Conservation (phyloP, 23 tunicate genomes). For the Trididemnum clinides region DNA sequence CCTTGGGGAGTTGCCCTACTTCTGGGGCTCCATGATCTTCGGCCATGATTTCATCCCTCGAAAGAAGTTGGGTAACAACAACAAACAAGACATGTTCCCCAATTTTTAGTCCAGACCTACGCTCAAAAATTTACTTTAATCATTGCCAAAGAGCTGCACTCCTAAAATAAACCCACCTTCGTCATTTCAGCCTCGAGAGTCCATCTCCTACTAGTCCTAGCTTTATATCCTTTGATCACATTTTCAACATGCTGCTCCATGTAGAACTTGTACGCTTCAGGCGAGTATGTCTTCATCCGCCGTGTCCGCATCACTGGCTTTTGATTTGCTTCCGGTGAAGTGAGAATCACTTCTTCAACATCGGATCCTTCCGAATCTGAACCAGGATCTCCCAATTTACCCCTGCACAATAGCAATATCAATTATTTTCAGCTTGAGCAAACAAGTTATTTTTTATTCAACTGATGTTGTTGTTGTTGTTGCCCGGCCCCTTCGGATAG, state of each 20-base stretch:
- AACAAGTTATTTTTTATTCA: too few species aligned
- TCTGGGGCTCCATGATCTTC: too few species aligned
- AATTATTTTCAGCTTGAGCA: too few species aligned
- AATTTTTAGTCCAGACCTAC: too few species aligned
- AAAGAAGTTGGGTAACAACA: too few species aligned
- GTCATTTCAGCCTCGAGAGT: constrained; percentile 91
- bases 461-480: too few species aligned
- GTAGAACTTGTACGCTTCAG: constrained; percentile 94
- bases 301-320: constrained; percentile 37
- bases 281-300: constrained; percentile 74
- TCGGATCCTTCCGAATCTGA: constrained; percentile 9
- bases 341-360: not conserved
- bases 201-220: constrained; percentile 57
- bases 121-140: too few species aligned
- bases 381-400: not conserved
- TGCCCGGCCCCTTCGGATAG: too few species aligned
- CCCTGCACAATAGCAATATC: not conserved
- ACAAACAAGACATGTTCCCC: too few species aligned
- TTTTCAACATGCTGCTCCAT: constrained; percentile 98
- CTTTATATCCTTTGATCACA: constrained; percentile 78
- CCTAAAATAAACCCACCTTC: constrained; percentile 33
- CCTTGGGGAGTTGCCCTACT: too few species aligned
- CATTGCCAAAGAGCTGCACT: too few species aligned
- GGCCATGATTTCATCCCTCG: too few species aligned
- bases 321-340: constrained; percentile 1